Evolutionary conservation across 1,140 invertebrate genomes (phyloP).

Genomic region (Pseudomyrmex gracilis): DNA sequence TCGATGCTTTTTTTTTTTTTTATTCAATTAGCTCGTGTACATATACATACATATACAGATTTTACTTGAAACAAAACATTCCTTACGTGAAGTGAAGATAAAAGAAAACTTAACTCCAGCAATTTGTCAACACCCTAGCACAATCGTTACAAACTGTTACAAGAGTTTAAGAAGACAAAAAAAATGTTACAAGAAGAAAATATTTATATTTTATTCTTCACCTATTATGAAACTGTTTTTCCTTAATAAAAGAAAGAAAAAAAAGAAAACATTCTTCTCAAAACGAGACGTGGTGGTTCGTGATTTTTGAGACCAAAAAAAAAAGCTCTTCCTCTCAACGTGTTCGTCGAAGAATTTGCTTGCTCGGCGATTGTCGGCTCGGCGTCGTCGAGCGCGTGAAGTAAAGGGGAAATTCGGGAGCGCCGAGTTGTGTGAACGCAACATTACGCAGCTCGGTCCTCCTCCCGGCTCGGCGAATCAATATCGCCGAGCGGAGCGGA

Average conservation of each 20-base stretch:
- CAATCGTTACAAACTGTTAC: constrained; percentile 43
- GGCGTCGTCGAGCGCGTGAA: too few relatives aligned
- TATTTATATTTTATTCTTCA: constrained; percentile 17
- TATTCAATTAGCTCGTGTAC: neutral
- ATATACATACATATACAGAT: constrained; percentile 8
- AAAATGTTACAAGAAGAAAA: constrained; percentile 11
- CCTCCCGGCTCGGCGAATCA: constrained; percentile 75
- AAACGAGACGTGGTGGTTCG: too few relatives aligned
- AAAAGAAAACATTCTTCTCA: neutral
- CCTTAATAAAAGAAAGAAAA: neutral
- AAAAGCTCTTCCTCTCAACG: too few relatives aligned
- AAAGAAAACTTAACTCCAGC: constrained; percentile 30
- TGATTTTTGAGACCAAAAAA: too few relatives aligned
- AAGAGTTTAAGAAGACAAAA: constrained; percentile 36
- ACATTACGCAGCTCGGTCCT: constrained; percentile 40
- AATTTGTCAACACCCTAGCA: neutral
- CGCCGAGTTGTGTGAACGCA: neutral
- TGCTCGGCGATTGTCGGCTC: too few relatives aligned
- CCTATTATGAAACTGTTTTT: neutral
- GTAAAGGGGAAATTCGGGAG: too few relatives aligned
- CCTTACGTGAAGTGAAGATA: neutral
- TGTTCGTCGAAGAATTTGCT: too few relatives aligned
- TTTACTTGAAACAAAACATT: constrained; percentile 23
- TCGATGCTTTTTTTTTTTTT: too few relatives aligned
- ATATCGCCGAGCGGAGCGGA: constrained; percentile 77